phyloP scores from a whole-genome alignment of 2,797 vertebrate genomes.

The Lacerta bilineata region DNA sequence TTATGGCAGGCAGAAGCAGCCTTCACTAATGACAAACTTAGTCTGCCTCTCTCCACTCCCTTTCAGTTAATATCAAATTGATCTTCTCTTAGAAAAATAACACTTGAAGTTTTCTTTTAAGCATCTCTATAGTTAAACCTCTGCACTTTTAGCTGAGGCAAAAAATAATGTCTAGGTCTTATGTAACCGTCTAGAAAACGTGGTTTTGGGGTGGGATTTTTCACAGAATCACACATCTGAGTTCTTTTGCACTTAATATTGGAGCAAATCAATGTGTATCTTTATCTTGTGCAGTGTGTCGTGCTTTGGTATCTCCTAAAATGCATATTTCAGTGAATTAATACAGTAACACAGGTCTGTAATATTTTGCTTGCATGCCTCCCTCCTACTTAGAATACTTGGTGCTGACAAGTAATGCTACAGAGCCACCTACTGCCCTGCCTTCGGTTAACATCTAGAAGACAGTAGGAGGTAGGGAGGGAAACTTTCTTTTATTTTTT shows the following conservation, averaged over 20 bases:
- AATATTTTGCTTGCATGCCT: background rate
- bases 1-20: too few species aligned
- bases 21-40: background rate
- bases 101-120: background rate
- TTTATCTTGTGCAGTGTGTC: constrained; percentile 17
- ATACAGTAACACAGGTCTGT: background rate
- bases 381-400: background rate
- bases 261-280: background rate
- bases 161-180: background rate
- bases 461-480: too few species aligned
- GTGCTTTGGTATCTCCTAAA: background rate
- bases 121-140: constrained; percentile 17
- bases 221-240: constrained; percentile 16
- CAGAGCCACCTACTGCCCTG: constrained; percentile 50
- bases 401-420: constrained; percentile 11
- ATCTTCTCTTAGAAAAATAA: rapidly evolving
- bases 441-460: background rate
- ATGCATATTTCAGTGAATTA: constrained; percentile 27
- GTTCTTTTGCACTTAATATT: background rate
- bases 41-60: too few species aligned
- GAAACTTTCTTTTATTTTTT: background rate
- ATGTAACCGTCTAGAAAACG: background rate
- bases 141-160: rapidly evolving
- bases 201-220: background rate
- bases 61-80: background rate